phyloP scores from a whole-genome alignment of 2,888 invertebrate species.

The Andrena trimmerana region DNA sequence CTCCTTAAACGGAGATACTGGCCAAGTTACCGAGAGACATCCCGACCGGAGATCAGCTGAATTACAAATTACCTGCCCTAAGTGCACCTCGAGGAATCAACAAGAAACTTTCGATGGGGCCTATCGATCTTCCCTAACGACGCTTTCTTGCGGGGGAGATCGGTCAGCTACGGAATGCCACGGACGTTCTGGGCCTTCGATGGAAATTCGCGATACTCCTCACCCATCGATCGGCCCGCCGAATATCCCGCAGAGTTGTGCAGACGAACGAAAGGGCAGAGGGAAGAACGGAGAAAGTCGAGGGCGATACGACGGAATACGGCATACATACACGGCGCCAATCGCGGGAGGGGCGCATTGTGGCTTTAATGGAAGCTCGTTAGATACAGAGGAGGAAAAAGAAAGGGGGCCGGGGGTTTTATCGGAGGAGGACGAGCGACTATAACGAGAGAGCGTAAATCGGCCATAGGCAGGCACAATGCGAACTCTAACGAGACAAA shows the following conservation, averaged over 20 bases:
- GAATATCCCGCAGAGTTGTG: neutral
- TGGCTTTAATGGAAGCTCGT: slow-evolving; percentile 75
- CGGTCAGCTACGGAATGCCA: slow-evolving; percentile 9
- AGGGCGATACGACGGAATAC: neutral
- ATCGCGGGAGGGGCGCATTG: slow-evolving; percentile 66
- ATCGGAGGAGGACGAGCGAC: slow-evolving; percentile 44
- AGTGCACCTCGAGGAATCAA: slow-evolving; percentile 23
- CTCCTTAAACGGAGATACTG: slow-evolving; percentile 10
- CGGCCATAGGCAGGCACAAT: slow-evolving; percentile 81
- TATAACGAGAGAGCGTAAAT: slow-evolving; percentile 77
- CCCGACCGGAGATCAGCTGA: slow-evolving; percentile 40
- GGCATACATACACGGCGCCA: neutral
- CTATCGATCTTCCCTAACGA: slow-evolving; percentile 64
- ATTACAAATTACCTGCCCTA: slow-evolving; percentile 52
- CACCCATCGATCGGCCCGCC: neutral
- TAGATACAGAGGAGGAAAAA: slow-evolving; percentile 62
- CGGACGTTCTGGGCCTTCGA: neutral
- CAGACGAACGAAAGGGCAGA: neutral
- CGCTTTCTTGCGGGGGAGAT: slow-evolving; percentile 50
- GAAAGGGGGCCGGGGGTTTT: slow-evolving; percentile 19
- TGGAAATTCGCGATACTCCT: neutral
- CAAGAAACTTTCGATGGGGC: slow-evolving; percentile 64
- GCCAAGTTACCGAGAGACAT: slow-evolving; percentile 36
- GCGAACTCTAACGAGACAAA: slow-evolving; percentile 85
- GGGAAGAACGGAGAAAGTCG: neutral